Conservation (phyloP, 2,888 invertebrate species). For the Lingula anatina region DNA sequence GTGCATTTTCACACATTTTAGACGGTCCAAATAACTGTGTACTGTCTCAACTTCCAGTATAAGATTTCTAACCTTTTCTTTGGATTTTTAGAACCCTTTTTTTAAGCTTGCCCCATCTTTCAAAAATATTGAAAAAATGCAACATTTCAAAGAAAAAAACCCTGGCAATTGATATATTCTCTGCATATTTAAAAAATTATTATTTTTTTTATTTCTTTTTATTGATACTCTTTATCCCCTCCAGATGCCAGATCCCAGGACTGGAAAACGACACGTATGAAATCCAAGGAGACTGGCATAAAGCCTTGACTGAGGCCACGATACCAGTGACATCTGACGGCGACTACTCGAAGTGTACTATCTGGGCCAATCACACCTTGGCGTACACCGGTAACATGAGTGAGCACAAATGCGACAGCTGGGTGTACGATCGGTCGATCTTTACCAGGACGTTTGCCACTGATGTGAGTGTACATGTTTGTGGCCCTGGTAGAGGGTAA, state of each 20-base stretch:
- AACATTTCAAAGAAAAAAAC: too few species aligned
- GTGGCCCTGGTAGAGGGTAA: not conserved
- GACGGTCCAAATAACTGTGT: too few species aligned
- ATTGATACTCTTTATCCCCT: too few species aligned
- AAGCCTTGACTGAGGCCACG: not conserved
- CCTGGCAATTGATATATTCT: too few species aligned
- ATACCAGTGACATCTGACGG: not conserved
- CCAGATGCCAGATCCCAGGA: not conserved
- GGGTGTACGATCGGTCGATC: slow-evolving; percentile 1
- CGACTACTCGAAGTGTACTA: not conserved
- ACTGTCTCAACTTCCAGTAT: too few species aligned
- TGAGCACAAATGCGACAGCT: not conserved
- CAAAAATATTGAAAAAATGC: too few species aligned
- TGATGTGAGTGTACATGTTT: not conserved
- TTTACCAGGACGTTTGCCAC: slow-evolving; percentile 1
- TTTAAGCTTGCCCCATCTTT: too few species aligned
- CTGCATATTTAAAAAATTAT: too few species aligned
- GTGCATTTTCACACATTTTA: too few species aligned
- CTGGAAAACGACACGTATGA: not conserved
- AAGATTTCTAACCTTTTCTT: too few species aligned
- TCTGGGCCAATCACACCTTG: not conserved
- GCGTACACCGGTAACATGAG: not conserved
- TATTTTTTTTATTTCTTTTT: too few species aligned
- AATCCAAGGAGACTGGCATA: not conserved
- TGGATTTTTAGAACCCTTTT: too few species aligned